phyloP scores from a whole-genome alignment of 2,113 vertebrate species.

The zebrafish (Danio rerio) region GRCz12tu NC_133191.1:13051501-13052000 shows the following conservation, averaged over 20 bases:
- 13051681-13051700: neutral
- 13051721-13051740: neutral
- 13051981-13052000: no score
- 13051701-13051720: conserved; percentile 1
- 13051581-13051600: neutral
- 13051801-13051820: neutral
- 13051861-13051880: neutral
- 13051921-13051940: neutral
- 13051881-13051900: neutral
- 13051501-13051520: conserved; percentile 74
- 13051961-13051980: no score
- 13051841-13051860: neutral
- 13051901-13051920: neutral
- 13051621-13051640: no score
- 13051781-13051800: neutral
- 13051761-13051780: neutral
- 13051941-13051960: no score
- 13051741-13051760: neutral
- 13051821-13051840: neutral
- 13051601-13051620: neutral
- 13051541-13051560: conserved; percentile 58
- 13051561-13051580: neutral
- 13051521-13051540: conserved; percentile 75
- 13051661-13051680: neutral
- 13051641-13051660: neutral